These are phyloP conservation scores for Nectonema munidae DNA, from an alignment of 2,888 invertebrate species.

Conservation along the genomic window DNA sequence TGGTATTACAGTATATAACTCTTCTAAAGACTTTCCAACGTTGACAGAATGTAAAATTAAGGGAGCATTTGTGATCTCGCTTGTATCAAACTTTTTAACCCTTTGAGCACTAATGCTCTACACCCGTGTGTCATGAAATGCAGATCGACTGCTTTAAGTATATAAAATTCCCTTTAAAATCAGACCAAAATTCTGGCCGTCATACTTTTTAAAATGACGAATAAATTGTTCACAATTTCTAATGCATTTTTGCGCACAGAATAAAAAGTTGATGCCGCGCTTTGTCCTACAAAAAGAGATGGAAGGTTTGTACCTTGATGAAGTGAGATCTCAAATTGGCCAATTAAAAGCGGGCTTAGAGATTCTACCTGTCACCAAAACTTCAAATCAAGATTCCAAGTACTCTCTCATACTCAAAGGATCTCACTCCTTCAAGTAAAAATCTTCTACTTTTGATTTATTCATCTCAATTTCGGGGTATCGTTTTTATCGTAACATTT, in stretches of 20 bases:
- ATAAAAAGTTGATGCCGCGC: constrained; percentile 84
- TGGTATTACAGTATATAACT: too few species aligned
- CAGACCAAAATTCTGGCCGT: neutral
- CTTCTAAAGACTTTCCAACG: too few species aligned
- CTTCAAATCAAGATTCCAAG: constrained; percentile 57
- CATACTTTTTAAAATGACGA: neutral
- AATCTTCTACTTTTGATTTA: constrained; percentile 12
- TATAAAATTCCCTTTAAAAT: neutral
- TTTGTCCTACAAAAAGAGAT: constrained; percentile 89
- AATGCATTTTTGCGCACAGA: too few species aligned
- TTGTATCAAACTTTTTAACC: too few species aligned
- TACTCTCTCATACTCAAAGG: constrained; percentile 45
- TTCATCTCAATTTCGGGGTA: constrained; percentile 12
- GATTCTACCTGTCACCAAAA: constrained; percentile 78
- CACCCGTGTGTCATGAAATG: neutral
- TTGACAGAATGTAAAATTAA: too few species aligned
- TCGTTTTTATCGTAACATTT: neutral
- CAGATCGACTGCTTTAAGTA: neutral
- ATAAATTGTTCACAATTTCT: neutral
- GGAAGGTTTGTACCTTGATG: constrained; percentile 95
- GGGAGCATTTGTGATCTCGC: too few species aligned
- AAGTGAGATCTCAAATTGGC: constrained; percentile 81
- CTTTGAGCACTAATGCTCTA: neutral
- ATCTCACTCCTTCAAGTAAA: constrained; percentile 26
- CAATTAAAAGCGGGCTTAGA: constrained; percentile 91